Percentiles rank a stretch among this genome's conserved stretches.
These are phyloP conservation scores for Yponomeuta evonymella DNA, from an alignment of 2,888 invertebrate genomes.

Conservation along the genomic window DNA sequence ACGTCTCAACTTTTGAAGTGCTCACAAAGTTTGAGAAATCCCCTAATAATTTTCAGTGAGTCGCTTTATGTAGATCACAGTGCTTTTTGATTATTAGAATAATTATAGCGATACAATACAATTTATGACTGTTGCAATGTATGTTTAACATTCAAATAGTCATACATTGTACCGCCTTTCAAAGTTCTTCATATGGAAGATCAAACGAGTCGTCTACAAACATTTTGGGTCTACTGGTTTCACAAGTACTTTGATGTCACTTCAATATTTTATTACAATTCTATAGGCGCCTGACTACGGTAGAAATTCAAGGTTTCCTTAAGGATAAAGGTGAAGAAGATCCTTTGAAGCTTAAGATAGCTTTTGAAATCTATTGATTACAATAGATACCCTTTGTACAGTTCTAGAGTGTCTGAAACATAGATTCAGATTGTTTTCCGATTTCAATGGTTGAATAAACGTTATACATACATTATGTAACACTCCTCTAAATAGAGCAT, in stretches of 20 bases:
- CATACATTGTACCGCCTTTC: too few relatives aligned
- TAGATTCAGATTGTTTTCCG: slow-evolving; percentile 36
- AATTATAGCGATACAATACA: too few relatives aligned
- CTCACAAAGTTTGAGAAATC: slow-evolving; percentile 62
- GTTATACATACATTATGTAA: neutral
- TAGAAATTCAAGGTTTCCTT: slow-evolving; percentile 26
- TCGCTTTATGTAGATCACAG: slow-evolving; percentile 25
- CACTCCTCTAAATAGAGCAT: neutral
- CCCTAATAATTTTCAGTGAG: slow-evolving; percentile 64
- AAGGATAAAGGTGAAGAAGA: slow-evolving; percentile 32
- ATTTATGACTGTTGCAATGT: too few relatives aligned
- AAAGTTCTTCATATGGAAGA: too few relatives aligned
- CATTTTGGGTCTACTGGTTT: too few relatives aligned
- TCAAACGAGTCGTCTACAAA: too few relatives aligned
- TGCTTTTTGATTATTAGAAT: too few relatives aligned
- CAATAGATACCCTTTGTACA: slow-evolving; percentile 44
- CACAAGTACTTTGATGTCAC: neutral
- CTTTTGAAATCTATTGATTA: slow-evolving; percentile 40
- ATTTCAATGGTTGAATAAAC: slow-evolving; percentile 8
- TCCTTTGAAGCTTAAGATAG: slow-evolving; percentile 42
- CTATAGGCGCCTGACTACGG: neutral
- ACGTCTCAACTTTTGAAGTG: slow-evolving; percentile 64
- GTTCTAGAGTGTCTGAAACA: slow-evolving; percentile 35
- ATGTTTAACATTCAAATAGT: too few relatives aligned
- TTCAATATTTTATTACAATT: slow-evolving; percentile 17